These are phyloP conservation scores for Cynaeus angustus DNA, from an alignment of 2,888 invertebrate species.

Conservation along the genomic window DNA sequence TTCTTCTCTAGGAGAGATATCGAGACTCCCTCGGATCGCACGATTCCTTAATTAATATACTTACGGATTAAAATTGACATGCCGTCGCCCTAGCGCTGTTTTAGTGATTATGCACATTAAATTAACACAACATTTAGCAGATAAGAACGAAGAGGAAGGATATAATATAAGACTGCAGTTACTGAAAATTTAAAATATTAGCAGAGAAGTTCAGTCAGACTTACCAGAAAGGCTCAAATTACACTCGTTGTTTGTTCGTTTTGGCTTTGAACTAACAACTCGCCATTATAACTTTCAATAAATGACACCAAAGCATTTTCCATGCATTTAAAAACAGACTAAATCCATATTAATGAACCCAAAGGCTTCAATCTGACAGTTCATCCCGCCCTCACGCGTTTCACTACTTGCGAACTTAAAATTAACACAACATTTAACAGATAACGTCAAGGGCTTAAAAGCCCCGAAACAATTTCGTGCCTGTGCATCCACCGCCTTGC, in stretches of 20 bases:
- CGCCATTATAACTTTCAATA: no score
- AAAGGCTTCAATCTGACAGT: background rate
- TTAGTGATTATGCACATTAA: constrained; percentile 27
- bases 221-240: no score
- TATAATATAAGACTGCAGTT: no score
- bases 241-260: no score
- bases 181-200: no score
- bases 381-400: background rate
- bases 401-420: constrained; percentile 10
- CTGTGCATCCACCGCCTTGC: constrained; percentile 45
- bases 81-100: constrained; percentile 14
- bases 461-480: constrained; percentile 35
- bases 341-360: background rate
- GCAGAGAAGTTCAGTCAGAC: no score
- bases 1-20: constrained; percentile 4
- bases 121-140: constrained; percentile 31
- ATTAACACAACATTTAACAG: constrained; percentile 39
- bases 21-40: constrained; percentile 17
- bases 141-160: background rate
- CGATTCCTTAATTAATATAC: constrained; percentile 37
- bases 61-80: constrained; percentile 21
- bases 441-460: constrained; percentile 23
- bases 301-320: no score
- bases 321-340: no score
- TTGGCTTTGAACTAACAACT: no score